Evolutionary conservation across 2,797 vertebrate genomes (phyloP).

Genomic region (Glyptemys insculpta): DNA sequence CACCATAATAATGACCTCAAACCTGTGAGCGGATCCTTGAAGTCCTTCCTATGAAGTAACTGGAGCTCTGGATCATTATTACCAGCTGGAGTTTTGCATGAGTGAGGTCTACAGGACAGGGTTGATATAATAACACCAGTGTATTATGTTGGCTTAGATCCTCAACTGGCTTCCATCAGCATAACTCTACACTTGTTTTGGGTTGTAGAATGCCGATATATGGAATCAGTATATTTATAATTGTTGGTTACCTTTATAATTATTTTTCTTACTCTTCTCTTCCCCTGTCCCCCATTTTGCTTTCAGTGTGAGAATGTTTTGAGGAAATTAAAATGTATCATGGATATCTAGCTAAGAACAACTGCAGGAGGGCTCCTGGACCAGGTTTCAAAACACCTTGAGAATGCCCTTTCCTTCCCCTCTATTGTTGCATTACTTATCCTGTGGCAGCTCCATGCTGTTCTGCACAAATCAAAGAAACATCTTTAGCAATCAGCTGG

Average conservation of each 20-base stretch:
- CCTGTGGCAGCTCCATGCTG: background rate
- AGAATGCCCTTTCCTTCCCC: conserved; percentile 25
- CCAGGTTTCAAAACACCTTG: conserved; percentile 25
- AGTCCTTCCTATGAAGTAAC: background rate
- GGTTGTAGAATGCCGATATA: background rate
- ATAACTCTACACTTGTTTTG: background rate
- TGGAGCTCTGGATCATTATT: background rate
- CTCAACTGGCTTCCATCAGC: background rate
- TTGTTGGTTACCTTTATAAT: background rate
- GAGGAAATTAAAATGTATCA: conserved; percentile 9
- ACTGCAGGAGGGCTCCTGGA: background rate
- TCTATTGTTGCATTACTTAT: conserved; percentile 31
- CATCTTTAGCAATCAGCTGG: conserved; percentile 53
- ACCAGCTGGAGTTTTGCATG: background rate
- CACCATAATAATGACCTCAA: background rate
- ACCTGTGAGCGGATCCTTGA: background rate
- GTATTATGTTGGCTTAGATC: background rate
- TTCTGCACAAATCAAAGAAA: conserved; percentile 47
- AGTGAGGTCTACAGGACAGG: background rate
- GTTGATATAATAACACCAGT: background rate
- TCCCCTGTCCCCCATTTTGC: rapidly evolving
- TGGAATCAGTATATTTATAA: background rate
- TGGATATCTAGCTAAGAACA: background rate
- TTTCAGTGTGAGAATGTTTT: background rate
- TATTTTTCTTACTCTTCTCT: background rate